phyloP scores from a whole-genome alignment of 2,113 vertebrate species.

The Psophia crepitans region DNA sequence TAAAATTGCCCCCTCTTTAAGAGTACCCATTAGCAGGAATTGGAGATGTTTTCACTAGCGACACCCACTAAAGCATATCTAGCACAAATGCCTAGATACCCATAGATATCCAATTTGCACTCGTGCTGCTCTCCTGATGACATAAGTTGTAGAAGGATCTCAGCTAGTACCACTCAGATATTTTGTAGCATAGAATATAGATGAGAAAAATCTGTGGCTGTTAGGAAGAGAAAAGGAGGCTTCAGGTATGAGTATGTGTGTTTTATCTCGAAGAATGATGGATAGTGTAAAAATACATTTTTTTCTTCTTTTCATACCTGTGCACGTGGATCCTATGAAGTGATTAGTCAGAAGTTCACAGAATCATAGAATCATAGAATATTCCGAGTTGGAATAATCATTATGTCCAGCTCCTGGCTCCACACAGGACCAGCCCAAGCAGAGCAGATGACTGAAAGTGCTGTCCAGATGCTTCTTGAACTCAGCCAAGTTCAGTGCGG shows the following conservation, averaged over 20 bases:
- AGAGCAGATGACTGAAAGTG: too few relatives aligned
- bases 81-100: too few relatives aligned
- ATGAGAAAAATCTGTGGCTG: background rate
- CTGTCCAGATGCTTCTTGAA: too few relatives aligned
- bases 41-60: background rate
- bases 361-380: too few relatives aligned
- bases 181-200: background rate
- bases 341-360: background rate
- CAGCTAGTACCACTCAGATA: background rate
- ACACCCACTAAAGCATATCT: too few relatives aligned
- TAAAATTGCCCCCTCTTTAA: background rate
- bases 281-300: background rate
- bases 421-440: too few relatives aligned
- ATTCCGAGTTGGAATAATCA: too few relatives aligned
- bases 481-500: too few relatives aligned
- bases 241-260: background rate
- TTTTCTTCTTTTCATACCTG: background rate
- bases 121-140: too few relatives aligned
- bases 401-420: too few relatives aligned
- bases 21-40: background rate
- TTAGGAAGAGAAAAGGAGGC: background rate
- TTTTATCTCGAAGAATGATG: background rate
- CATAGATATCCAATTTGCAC: too few relatives aligned
- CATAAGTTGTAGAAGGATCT: background rate
- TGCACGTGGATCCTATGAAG: background rate